Conservation (phyloP, 2,113 vertebrate species). For the Strix uralensis region DNA sequence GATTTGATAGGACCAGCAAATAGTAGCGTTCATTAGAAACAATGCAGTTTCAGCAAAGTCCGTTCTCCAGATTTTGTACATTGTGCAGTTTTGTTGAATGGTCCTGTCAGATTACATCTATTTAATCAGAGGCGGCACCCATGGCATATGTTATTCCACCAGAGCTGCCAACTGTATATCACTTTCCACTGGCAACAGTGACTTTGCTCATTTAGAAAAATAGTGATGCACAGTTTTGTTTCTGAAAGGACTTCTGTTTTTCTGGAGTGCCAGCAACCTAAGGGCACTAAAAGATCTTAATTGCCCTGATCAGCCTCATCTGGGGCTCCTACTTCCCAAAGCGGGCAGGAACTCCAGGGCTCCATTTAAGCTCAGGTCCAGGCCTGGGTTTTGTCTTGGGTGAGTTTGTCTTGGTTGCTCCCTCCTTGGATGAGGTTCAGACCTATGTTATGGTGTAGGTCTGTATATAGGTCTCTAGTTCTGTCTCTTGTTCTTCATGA, state of each 20-base stretch:
- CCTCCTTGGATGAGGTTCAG: background rate
- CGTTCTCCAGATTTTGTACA: background rate
- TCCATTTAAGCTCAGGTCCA: background rate
- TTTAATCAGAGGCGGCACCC: background rate
- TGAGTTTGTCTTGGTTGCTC: background rate
- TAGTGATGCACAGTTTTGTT: background rate
- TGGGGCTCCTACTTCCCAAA: background rate
- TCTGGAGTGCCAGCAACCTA: background rate
- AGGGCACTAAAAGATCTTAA: background rate
- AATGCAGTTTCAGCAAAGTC: background rate
- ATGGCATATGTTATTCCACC: background rate
- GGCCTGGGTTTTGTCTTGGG: background rate
- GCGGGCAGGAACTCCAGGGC: background rate
- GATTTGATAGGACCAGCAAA: background rate
- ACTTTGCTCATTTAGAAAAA: background rate
- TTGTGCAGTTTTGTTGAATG: background rate
- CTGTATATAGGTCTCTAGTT: background rate
- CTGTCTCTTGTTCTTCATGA: background rate
- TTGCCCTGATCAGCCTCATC: background rate
- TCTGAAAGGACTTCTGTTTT: background rate
- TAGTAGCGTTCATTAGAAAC: background rate
- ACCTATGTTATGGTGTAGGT: background rate
- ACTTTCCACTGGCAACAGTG: background rate
- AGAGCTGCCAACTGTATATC: background rate
- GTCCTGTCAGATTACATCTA: background rate